phyloP scores from a whole-genome alignment of 1,140 invertebrate genomes.

The Trichonephila clavata region DNA sequence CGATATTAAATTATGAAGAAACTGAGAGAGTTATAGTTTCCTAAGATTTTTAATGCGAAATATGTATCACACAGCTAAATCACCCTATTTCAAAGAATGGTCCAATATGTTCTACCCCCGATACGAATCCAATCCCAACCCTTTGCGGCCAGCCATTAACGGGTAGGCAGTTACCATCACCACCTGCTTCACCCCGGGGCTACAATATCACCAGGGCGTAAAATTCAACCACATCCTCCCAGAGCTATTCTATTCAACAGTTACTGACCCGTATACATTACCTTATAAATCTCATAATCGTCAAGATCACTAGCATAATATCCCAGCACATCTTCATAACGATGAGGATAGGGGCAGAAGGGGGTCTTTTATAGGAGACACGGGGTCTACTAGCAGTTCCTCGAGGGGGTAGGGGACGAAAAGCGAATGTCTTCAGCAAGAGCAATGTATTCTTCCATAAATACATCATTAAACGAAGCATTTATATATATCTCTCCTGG shows the following conservation, averaged over 20 bases:
- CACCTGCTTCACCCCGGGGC: not conserved
- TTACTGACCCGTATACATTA: slow-evolving; percentile 34
- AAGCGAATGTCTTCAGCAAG: not conserved
- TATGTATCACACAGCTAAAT: not conserved
- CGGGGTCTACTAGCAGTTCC: not conserved
- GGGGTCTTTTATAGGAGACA: not conserved
- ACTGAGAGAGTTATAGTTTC: not conserved
- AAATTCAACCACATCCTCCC: not conserved
- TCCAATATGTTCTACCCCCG: not conserved
- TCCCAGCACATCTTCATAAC: slow-evolving; percentile 7
- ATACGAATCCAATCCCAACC: not conserved
- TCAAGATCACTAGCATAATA: slow-evolving; percentile 37
- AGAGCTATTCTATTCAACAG: slow-evolving; percentile 6
- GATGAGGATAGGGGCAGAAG: not conserved
- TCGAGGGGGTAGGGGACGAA: not conserved
- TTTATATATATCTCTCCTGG: not conserved
- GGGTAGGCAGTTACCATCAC: not conserved
- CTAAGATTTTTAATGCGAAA: not conserved
- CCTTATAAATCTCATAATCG: slow-evolving; percentile 49
- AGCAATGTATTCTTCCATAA: slow-evolving; percentile 1
- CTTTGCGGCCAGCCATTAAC: not conserved
- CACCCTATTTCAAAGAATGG: not conserved
- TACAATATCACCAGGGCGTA: not conserved
- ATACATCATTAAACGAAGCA: slow-evolving; percentile 40
- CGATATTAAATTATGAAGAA: not conserved